Base-by-base conservation (phyloP, 2,113 vertebrate genomes). In the Steatornis caripensis region DNA sequence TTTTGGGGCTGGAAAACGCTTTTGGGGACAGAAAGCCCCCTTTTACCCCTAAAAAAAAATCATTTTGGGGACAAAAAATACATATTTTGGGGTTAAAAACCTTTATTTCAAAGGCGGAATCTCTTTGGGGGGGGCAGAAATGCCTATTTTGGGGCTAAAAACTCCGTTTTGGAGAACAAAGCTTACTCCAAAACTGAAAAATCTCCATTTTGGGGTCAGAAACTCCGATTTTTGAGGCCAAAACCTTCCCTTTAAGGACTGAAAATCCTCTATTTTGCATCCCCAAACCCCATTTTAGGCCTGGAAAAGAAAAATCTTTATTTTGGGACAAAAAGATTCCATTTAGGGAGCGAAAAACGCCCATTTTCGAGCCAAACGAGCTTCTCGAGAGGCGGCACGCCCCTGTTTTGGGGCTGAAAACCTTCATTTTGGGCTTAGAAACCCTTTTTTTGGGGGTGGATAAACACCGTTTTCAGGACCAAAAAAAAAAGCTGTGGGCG, bases 171-270 rank as follows among this genome's bases (percentile, higher is more conserved):
- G 6, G 34, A 19, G 8, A 57, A 84, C 24, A 79, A 84, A 68
- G 12, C 6, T 27, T 4, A 11, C 1, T 15, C 1, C 0, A 6
- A 3, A 4, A 6, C 3, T 1, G 0, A 30, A 45, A 48, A 70
- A 1, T 2, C 8, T 20, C 1, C 4, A 13, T 39, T 18, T 51
- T 4, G 1, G 2, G 7, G 1, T 4, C 3, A 2, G 14, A 23
- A 37, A 6, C 2, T 1, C 7, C 1, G 1, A 15, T 3, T 57
- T 57, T 32, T 17, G 11, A n/a, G 1, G 26, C 6, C 0, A 8
- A 45, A 61, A 1, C 2, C 1, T 0, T 5, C 1, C 0, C 12
- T 7, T 30, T 30, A 1, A 3, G 2, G 1, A 3, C 5, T 5
- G 2, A n/a, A 70, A 57, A 13, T 0, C 4, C 20, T 17, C 15